A percentile compares a stretch with the other conserved stretches of the same genome.
Evolutionary conservation across 2,888 invertebrate genomes (phyloP).

Genomic region (Dynastes tityus): DNA sequence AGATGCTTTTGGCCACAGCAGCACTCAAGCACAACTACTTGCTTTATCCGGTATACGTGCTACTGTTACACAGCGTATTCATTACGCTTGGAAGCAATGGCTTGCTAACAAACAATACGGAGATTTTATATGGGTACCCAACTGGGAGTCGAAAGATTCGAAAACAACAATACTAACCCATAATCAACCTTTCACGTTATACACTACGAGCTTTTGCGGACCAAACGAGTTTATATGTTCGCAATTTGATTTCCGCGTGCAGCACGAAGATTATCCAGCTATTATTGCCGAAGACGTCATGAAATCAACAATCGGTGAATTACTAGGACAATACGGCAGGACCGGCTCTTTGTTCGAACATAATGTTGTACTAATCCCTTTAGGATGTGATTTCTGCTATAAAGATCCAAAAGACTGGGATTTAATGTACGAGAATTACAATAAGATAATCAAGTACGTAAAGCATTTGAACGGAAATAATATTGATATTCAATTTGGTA

Average conservation of each 20-base stretch:
- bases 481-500: constrained; percentile 35
- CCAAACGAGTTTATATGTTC: constrained; percentile 35
- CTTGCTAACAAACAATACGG: constrained; percentile 29
- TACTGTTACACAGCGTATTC: constrained; percentile 40
- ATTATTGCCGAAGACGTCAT: constrained; percentile 3
- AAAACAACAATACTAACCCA: constrained; percentile 24
- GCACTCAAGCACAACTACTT: constrained; percentile 34
- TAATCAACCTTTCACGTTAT: constrained; percentile 30
- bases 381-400: constrained; percentile 37
- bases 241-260: constrained; percentile 7
- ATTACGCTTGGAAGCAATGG: constrained; percentile 45
- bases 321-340: constrained; percentile 33
- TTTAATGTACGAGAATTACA: constrained; percentile 27
- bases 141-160: background rate
- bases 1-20: constrained; percentile 41
- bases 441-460: constrained; percentile 15
- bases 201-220: constrained; percentile 31
- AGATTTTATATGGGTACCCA: constrained; percentile 40
- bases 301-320: background rate
- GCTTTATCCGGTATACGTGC: constrained; percentile 35
- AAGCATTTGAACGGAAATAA: background rate
- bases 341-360: constrained; percentile 32
- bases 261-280: constrained; percentile 4
- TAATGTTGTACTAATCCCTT: constrained; percentile 38
- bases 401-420: constrained; percentile 22